Percentiles rank a stretch among this genome's conserved stretches.
phyloP scores from a whole-genome alignment of 2,797 vertebrate species.

The Geotrypetes seraphini region DNA sequence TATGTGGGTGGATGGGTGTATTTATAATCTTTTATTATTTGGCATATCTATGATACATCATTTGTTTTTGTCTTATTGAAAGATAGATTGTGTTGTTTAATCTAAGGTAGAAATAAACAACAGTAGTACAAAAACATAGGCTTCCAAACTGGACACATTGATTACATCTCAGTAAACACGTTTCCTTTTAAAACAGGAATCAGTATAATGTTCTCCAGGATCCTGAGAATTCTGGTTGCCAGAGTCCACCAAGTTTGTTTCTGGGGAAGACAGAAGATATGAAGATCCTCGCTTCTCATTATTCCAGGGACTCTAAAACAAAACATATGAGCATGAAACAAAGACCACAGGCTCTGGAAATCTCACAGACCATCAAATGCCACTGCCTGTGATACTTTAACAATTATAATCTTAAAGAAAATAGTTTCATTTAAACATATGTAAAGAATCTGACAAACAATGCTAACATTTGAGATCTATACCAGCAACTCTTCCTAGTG shows the following conservation, averaged over 20 bases:
- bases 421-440: no score
- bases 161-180: constrained; percentile 70
- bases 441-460: no score
- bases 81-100: constrained; percentile 22
- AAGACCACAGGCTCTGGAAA: no score
- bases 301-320: constrained; percentile 29
- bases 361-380: no score
- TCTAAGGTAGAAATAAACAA: constrained; percentile 47
- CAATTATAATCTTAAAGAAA: no score
- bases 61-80: constrained; percentile 14
- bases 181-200: constrained; percentile 87
- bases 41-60: constrained; percentile 11
- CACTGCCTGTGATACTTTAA: no score
- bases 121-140: constrained; percentile 5
- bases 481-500: no score
- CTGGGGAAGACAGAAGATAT: constrained; percentile 65
- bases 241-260: constrained; percentile 58
- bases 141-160: not conserved
- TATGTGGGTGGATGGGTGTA: no score
- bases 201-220: constrained; percentile 65
- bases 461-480: no score
- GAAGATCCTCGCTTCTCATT: constrained; percentile 84
- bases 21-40: no score
- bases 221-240: constrained; percentile 70
- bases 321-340: no score